Evolutionary conservation across 2,797 vertebrate species (phyloP).

Genomic region (Spheniscus humboldti): DNA sequence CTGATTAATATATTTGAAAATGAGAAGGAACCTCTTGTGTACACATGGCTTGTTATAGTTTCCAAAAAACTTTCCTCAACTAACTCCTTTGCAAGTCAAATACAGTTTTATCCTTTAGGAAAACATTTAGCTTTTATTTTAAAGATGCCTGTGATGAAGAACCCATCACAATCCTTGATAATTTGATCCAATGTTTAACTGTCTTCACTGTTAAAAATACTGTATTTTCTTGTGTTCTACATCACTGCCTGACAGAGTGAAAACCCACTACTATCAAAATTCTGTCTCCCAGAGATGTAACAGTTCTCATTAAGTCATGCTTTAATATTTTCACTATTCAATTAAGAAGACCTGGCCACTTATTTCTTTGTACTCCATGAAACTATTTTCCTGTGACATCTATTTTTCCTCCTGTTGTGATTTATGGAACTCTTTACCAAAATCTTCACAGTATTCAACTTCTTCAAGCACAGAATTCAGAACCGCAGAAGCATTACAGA

Average conservation of each 20-base stretch:
- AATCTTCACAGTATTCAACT: background rate
- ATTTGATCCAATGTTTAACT: background rate
- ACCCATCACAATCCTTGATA: background rate
- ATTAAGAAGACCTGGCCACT: background rate
- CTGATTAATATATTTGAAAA: background rate
- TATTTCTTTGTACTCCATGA: background rate
- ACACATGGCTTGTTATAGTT: background rate
- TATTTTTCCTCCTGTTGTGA: background rate
- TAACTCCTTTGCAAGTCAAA: background rate
- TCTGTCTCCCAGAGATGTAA: background rate
- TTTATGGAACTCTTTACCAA: background rate
- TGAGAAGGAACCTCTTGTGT: background rate
- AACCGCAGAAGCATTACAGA: background rate
- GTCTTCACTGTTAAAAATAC: background rate
- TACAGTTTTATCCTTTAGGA: background rate
- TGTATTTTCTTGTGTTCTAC: background rate
- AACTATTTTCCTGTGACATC: background rate
- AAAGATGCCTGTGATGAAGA: background rate
- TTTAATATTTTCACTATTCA: background rate
- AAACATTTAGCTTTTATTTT: background rate
- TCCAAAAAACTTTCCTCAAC: background rate
- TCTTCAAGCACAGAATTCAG: background rate
- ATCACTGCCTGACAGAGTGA: background rate
- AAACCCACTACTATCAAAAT: background rate
- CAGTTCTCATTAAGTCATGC: background rate